Evolutionary conservation across 2,113 vertebrate genomes (phyloP).

Genomic region (Microcebus ravelobensis): DNA sequence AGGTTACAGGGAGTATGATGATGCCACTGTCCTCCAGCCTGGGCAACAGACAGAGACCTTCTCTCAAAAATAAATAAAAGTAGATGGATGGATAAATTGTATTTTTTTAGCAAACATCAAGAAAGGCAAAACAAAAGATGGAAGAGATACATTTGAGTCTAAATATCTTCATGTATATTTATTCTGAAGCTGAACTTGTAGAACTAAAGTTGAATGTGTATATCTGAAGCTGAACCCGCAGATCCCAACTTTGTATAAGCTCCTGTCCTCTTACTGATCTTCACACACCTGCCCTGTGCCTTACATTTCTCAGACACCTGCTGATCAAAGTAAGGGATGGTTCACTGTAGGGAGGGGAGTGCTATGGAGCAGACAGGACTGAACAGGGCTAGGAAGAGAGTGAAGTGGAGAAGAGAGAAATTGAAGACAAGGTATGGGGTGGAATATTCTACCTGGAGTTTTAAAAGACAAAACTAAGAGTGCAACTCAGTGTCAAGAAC

Average conservation of each 20-base stretch:
- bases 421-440: background rate
- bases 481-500: background rate
- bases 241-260: background rate
- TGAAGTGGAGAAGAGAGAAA: background rate
- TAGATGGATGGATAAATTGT: background rate
- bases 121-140: background rate
- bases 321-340: background rate
- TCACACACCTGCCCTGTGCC: background rate
- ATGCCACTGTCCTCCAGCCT: too few species aligned
- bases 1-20: too few species aligned
- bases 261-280: background rate
- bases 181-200: background rate
- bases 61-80: too few species aligned
- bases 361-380: background rate
- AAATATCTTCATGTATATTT: background rate
- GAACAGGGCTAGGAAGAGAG: background rate
- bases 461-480: background rate
- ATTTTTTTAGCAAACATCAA: background rate
- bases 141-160: background rate
- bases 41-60: too few species aligned
- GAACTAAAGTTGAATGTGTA: background rate
- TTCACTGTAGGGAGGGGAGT: background rate
- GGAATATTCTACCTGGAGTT: background rate
- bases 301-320: background rate
- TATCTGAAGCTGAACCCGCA: background rate